Conservation (phyloP, 2,797 vertebrate species). For the Esox lucius region DNA sequence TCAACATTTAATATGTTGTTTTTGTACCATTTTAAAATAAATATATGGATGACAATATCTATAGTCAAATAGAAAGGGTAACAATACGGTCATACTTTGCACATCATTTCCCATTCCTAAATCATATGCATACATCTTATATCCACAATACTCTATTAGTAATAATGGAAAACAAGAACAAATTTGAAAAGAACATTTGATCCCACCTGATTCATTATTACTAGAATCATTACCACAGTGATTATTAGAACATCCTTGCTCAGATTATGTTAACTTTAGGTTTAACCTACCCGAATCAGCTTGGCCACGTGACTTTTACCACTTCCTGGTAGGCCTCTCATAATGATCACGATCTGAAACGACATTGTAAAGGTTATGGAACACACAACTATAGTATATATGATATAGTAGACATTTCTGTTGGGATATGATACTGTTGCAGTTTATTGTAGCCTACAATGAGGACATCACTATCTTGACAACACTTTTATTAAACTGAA, state of each 20-base stretch:
- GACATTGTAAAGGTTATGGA: slow-evolving; percentile 5
- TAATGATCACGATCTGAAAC: slow-evolving; percentile 94
- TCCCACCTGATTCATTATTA: background rate
- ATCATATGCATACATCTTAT: no score
- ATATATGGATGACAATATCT: no score
- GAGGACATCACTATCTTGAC: background rate
- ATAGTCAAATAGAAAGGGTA: no score
- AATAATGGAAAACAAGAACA: background rate
- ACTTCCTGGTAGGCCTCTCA: slow-evolving; percentile 97
- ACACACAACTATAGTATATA: background rate
- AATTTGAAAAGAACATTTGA: background rate
- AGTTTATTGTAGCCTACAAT: background rate
- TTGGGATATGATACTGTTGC: background rate
- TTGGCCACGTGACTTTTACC: slow-evolving; percentile 98
- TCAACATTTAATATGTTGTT: no score
- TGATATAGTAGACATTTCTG: background rate
- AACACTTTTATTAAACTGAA: background rate
- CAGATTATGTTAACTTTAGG: background rate
- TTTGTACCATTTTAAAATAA: no score
- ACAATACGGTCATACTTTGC: no score
- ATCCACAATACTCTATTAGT: background rate
- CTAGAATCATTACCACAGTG: background rate
- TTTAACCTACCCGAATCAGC: slow-evolving; percentile 88
- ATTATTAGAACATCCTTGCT: background rate
- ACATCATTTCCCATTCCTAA: no score